Evolutionary conservation across 2,797 vertebrate species (phyloP).

Genomic region (Kryptolebias ocellatus): DNA sequence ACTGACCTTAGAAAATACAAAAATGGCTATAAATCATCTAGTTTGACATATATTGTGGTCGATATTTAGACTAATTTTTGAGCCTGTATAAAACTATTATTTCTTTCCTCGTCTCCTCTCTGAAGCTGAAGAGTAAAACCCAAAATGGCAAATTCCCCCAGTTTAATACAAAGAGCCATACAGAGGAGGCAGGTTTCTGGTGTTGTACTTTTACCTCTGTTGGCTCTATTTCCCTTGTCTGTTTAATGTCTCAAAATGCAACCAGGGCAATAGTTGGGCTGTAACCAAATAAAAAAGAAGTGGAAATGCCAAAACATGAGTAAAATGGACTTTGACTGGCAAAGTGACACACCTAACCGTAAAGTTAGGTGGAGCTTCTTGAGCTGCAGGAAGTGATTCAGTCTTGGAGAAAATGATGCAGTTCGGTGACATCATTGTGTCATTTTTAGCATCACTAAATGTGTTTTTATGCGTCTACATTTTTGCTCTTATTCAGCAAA

Average conservation of each 20-base stretch:
- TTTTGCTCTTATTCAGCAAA: constrained; percentile 19
- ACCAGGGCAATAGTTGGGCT: constrained; percentile 1
- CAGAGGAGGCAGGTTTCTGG: constrained; percentile 31
- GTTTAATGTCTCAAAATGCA: constrained; percentile 33
- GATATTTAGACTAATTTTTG: too few species aligned
- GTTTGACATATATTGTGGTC: too few species aligned
- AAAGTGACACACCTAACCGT: constrained; percentile 62
- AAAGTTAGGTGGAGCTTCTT: constrained; percentile 60
- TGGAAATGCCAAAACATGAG: constrained; percentile 32
- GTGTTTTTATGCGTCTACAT: constrained; percentile 27
- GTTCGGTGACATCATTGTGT: constrained; percentile 46
- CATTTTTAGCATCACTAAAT: constrained; percentile 27
- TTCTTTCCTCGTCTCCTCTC: not conserved
- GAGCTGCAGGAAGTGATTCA: constrained; percentile 63
- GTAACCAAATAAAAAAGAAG: constrained; percentile 7
- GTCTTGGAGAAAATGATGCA: constrained; percentile 34
- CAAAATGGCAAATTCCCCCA: constrained; percentile 6
- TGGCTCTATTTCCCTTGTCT: constrained; percentile 42
- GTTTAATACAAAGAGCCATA: constrained; percentile 29
- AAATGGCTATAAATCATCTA: too few species aligned
- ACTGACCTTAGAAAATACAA: too few species aligned
- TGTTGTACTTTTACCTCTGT: constrained; percentile 34
- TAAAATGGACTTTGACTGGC: constrained; percentile 43
- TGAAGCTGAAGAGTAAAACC: not conserved
- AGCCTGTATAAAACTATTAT: too few species aligned